These are phyloP conservation scores for Macrochelys suwanniensis DNA, from an alignment of 2,797 vertebrate species.

Conservation along the genomic window DNA sequence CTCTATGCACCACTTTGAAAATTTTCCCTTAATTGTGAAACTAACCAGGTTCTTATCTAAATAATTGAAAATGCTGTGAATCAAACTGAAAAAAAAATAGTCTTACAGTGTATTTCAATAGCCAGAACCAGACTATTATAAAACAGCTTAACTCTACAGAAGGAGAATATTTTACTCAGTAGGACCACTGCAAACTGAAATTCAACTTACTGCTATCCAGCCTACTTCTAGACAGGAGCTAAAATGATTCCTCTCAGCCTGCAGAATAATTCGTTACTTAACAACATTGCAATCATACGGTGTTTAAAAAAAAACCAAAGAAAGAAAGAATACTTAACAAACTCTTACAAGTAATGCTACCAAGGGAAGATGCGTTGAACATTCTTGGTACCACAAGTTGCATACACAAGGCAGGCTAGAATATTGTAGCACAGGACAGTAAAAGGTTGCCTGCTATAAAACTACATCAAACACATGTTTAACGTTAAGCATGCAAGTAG, in stretches of 20 bases:
- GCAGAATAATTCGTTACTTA: constrained; percentile 34
- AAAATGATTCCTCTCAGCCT: constrained; percentile 51
- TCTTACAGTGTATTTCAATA: constrained; percentile 47
- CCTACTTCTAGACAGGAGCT: constrained; percentile 7
- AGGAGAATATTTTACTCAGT: constrained; percentile 60
- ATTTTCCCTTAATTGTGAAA: constrained; percentile 1
- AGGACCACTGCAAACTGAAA: constrained; percentile 57
- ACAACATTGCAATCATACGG: constrained; percentile 53
- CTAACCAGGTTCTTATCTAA: not conserved
- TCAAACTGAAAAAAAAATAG: constrained; percentile 52
- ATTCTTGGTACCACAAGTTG: constrained; percentile 10
- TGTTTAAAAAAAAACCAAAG: constrained; percentile 50
- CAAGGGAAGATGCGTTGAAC: not conserved
- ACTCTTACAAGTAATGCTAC: not conserved
- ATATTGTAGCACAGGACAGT: not conserved
- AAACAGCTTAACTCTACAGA: constrained; percentile 54
- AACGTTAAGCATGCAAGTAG: not conserved
- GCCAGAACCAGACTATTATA: constrained; percentile 41
- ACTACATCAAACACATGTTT: not conserved
- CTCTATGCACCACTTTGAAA: not conserved
- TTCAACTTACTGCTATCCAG: constrained; percentile 32
- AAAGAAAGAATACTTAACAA: not conserved
- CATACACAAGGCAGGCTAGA: not conserved
- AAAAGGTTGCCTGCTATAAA: not conserved
- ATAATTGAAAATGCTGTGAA: constrained; percentile 64